Conservation (phyloP, 2,113 vertebrate genomes). For the Haliaeetus leucogaster region DNA sequence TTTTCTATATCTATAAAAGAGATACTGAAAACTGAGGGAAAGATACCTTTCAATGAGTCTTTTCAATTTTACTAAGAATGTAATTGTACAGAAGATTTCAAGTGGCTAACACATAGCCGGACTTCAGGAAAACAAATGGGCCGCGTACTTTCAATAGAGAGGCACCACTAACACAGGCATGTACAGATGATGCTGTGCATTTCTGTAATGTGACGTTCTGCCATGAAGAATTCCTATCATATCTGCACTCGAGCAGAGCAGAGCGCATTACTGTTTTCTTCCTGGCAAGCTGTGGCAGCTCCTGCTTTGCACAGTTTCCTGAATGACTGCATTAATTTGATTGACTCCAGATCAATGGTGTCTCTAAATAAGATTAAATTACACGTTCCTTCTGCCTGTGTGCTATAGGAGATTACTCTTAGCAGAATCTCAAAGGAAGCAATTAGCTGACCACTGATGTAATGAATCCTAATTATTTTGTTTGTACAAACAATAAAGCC, state of each 20-base stretch:
- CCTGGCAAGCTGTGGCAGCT: not conserved
- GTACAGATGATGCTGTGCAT: not conserved
- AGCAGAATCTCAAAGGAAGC: constrained; percentile 55
- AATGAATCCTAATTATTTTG: constrained; percentile 73
- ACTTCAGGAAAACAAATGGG: not conserved
- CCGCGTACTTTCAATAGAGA: not conserved
- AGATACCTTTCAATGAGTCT: not conserved
- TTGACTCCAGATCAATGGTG: not conserved
- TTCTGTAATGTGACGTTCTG: not conserved
- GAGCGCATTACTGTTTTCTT: not conserved
- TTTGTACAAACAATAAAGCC: constrained; percentile 68
- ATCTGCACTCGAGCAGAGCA: not conserved
- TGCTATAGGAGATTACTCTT: constrained; percentile 4
- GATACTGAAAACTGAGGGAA: not conserved
- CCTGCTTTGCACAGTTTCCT: not conserved
- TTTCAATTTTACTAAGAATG: not conserved
- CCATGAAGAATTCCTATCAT: not conserved
- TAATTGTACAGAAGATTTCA: not conserved
- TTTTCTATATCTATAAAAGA: not conserved
- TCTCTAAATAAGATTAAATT: constrained; percentile 37
- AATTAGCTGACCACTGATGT: constrained; percentile 50
- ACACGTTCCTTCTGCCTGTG: not conserved
- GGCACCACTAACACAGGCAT: not conserved
- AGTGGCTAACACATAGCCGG: not conserved
- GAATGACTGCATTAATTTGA: constrained; percentile 10